phyloP scores from a whole-genome alignment of 2,113 vertebrate genomes.

The Zosterops borbonicus region DNA sequence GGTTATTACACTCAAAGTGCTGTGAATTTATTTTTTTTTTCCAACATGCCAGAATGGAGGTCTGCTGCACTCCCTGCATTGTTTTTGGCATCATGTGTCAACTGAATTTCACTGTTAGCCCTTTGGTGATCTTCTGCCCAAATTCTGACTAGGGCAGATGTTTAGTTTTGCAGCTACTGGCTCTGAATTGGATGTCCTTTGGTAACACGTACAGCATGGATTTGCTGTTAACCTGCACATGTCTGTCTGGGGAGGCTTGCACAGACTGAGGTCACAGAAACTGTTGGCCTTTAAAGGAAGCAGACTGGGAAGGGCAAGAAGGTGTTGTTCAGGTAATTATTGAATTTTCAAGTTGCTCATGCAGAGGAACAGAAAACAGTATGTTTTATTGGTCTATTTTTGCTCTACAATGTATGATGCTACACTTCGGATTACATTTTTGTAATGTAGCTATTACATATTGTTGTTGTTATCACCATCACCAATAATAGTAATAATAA shows the following conservation, averaged over 20 bases:
- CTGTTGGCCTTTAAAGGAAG: background rate
- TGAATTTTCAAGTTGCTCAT: background rate
- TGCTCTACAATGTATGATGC: background rate
- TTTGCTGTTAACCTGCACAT: background rate
- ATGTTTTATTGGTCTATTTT: background rate
- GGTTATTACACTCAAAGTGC: background rate
- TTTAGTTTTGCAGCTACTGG: background rate
- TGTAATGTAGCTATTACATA: background rate
- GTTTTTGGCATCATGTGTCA: background rate
- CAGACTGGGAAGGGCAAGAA: background rate
- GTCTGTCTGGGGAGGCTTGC: background rate
- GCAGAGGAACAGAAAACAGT: background rate
- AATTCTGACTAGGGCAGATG: background rate
- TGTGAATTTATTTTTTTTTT: background rate
- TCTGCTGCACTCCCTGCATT: background rate
- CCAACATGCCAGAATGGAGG: background rate
- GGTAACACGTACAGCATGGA: accelerated
- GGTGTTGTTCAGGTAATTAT: background rate
- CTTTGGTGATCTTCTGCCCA: background rate
- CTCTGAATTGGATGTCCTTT: background rate
- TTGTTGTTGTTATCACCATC: background rate
- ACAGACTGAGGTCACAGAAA: background rate
- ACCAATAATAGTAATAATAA: background rate
- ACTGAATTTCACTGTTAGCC: background rate
- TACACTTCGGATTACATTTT: background rate